Evolutionary conservation across 2,888 invertebrate species (phyloP).

Genomic region (Byasa hedistus): DNA sequence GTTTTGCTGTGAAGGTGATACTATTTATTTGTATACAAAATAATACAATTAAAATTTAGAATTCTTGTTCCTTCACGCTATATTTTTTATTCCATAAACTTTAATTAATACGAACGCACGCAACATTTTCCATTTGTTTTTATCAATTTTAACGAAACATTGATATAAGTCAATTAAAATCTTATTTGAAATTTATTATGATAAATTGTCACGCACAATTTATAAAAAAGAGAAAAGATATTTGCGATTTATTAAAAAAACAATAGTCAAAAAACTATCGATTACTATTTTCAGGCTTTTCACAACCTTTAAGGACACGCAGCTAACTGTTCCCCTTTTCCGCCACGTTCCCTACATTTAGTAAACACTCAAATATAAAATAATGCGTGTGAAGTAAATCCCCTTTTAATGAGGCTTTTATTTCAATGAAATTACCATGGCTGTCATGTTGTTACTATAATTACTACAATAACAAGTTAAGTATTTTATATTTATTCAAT

Average conservation of each 20-base stretch:
- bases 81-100: too few relatives aligned
- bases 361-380: slow-evolving; percentile 13
- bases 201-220: too few relatives aligned
- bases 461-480: too few relatives aligned
- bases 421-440: neutral
- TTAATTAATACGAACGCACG: too few relatives aligned
- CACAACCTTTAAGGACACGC: neutral
- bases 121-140: too few relatives aligned
- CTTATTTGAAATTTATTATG: too few relatives aligned
- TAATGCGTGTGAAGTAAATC: neutral
- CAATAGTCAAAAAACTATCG: neutral
- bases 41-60: neutral
- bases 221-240: too few relatives aligned
- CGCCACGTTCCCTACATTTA: slow-evolving; percentile 1
- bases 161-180: too few relatives aligned
- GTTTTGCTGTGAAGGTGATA: slow-evolving; percentile 34
- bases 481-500: too few relatives aligned
- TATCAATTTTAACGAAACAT: too few relatives aligned
- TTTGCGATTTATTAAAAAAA: neutral
- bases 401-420: neutral
- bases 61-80: too few relatives aligned
- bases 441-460: neutral
- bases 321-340: slow-evolving; percentile 6
- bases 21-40: slow-evolving; percentile 5
- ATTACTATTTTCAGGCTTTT: neutral